Conservation (phyloP, 2,797 vertebrate species). For the Microhierax caerulescens region DNA sequence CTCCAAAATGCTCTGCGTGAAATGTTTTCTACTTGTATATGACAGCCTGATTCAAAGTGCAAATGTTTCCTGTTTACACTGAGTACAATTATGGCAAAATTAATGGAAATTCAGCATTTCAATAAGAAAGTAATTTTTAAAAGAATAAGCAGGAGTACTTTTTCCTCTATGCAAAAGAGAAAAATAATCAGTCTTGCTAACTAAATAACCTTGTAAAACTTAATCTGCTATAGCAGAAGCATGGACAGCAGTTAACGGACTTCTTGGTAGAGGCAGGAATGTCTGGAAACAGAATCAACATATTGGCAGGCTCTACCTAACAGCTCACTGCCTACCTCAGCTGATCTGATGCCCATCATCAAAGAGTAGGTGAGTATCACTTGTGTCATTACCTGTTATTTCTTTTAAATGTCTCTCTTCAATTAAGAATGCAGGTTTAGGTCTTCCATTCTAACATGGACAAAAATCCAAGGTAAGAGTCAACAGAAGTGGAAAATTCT, state of each 20-base stretch:
- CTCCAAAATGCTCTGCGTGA: background rate
- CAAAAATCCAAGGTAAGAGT: background rate
- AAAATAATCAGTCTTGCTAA: background rate
- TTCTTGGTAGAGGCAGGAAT: background rate
- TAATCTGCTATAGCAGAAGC: background rate
- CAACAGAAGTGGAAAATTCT: background rate
- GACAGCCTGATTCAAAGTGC: background rate
- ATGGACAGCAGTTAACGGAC: background rate
- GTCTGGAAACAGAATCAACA: background rate
- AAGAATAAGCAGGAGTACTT: background rate
- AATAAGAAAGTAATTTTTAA: background rate
- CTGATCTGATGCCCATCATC: background rate
- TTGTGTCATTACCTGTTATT: background rate
- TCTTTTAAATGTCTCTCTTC: background rate
- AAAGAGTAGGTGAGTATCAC: background rate
- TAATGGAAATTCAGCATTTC: background rate
- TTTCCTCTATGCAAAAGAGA: background rate
- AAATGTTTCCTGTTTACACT: constrained; percentile 24
- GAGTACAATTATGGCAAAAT: background rate
- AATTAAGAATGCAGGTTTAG: background rate
- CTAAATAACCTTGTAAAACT: background rate
- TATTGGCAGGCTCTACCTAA: background rate
- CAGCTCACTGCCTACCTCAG: background rate
- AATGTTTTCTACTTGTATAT: background rate
- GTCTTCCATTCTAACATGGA: background rate